Evolutionary conservation across 2,113 vertebrate species (phyloP).

Genomic region (Colaptes auratus): DNA sequence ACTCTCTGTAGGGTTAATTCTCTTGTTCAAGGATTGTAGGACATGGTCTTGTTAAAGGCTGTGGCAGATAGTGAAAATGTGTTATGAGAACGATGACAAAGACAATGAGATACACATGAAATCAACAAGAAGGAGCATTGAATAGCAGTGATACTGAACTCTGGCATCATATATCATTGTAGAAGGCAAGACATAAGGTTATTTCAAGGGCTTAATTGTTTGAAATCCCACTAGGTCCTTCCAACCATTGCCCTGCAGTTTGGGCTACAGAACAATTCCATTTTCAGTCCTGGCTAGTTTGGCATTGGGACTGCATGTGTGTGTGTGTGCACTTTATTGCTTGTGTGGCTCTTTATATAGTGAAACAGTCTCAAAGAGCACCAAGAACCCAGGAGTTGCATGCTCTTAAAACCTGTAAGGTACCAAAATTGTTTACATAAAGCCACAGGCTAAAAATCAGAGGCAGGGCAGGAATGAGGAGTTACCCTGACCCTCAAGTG

Average conservation of each 20-base stretch:
- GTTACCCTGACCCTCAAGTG: not conserved
- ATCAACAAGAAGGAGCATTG: not conserved
- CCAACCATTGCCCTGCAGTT: not conserved
- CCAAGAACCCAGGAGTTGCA: not conserved
- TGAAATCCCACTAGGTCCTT: not conserved
- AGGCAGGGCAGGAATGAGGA: not conserved
- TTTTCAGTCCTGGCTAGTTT: not conserved
- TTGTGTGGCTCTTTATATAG: not conserved
- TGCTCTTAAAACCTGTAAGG: not conserved
- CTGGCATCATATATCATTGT: not conserved
- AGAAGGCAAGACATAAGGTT: not conserved
- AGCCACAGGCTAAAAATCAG: not conserved
- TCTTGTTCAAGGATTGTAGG: not conserved
- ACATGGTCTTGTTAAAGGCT: not conserved
- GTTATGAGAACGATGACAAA: not conserved
- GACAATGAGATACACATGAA: not conserved
- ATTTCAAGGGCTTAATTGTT: not conserved
- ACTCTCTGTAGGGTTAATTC: not conserved
- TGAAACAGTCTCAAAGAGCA: not conserved
- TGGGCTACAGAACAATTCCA: not conserved
- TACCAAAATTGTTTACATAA: not conserved
- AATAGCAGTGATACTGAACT: not conserved
- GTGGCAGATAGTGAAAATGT: not conserved
- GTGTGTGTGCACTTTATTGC: not conserved
- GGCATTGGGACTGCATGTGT: not conserved